phyloP scores from a whole-genome alignment of 2,888 invertebrate species.

The Mactromeris polynyma region DNA sequence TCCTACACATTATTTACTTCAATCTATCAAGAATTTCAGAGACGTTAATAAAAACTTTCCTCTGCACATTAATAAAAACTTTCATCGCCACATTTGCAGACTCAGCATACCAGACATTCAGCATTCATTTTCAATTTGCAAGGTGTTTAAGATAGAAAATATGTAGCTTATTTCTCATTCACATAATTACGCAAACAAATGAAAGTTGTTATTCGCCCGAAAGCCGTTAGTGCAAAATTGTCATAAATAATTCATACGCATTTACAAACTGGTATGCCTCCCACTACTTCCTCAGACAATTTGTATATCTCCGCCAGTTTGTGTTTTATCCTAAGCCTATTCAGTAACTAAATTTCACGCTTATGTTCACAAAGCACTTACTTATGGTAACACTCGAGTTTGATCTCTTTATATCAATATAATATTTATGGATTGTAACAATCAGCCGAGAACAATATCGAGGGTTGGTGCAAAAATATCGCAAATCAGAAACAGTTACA shows the following conservation, averaged over 20 bases:
- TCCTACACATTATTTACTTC: too few species aligned
- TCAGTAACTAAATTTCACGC: neutral
- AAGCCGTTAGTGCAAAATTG: neutral
- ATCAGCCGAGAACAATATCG: neutral
- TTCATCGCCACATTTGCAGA: too few species aligned
- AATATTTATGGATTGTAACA: slow-evolving; percentile 2
- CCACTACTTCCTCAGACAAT: neutral
- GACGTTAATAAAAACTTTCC: too few species aligned
- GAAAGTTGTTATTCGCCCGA: neutral
- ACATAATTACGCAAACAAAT: neutral
- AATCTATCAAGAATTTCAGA: too few species aligned
- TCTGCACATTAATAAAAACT: too few species aligned
- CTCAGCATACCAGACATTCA: neutral
- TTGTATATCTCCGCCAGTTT: neutral
- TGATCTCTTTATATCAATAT: neutral
- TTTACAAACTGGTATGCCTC: neutral
- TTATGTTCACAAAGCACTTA: neutral
- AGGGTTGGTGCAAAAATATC: too few species aligned
- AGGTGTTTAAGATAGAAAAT: neutral
- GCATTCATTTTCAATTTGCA: neutral
- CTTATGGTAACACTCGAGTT: neutral
- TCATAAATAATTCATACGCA: neutral
- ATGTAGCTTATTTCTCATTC: neutral
- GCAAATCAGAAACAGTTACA: too few species aligned
- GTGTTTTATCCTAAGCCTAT: neutral